Percentiles rank a stretch among this genome's conserved stretches.
Evolutionary conservation across 2,888 invertebrate genomes (phyloP).

Genomic region (Teleogryllus oceanicus): DNA sequence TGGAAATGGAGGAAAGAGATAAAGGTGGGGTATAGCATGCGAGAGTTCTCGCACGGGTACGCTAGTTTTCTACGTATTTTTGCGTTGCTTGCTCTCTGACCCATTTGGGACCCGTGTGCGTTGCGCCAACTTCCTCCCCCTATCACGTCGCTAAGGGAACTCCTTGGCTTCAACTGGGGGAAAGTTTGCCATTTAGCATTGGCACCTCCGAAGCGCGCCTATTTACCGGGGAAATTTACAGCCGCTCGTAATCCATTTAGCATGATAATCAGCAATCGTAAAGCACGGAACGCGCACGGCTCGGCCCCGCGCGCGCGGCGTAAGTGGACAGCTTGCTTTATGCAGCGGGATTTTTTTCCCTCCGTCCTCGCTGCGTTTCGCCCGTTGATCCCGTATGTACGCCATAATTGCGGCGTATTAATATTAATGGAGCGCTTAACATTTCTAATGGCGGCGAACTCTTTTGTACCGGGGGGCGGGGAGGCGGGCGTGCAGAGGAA

Average conservation of each 20-base stretch:
- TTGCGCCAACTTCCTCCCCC: too few relatives aligned
- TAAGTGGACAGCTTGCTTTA: slow-evolving; percentile 18
- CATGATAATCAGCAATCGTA: slow-evolving; percentile 11
- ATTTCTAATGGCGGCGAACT: neutral
- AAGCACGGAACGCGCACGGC: neutral
- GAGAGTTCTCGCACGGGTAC: too few relatives aligned
- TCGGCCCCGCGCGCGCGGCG: neutral
- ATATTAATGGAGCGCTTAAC: slow-evolving; percentile 7
- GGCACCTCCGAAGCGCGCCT: slow-evolving; percentile 18
- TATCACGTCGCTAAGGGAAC: too few relatives aligned
- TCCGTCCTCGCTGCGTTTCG: neutral
- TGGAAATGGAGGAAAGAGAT: too few relatives aligned
- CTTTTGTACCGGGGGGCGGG: neutral
- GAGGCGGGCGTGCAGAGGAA: neutral
- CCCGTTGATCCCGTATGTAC: neutral
- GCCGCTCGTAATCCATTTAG: neutral
- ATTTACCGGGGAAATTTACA: slow-evolving; percentile 18
- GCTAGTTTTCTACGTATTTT: too few relatives aligned
- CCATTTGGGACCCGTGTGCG: too few relatives aligned
- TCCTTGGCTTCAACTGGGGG: neutral
- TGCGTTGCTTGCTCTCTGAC: too few relatives aligned
- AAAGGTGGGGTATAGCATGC: too few relatives aligned
- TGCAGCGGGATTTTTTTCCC: neutral
- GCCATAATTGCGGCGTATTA: neutral
- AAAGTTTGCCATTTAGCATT: slow-evolving; percentile 18